Base-by-base conservation (phyloP, 1,140 invertebrate genomes). In the Drosophila sulfurigaster region DNA sequence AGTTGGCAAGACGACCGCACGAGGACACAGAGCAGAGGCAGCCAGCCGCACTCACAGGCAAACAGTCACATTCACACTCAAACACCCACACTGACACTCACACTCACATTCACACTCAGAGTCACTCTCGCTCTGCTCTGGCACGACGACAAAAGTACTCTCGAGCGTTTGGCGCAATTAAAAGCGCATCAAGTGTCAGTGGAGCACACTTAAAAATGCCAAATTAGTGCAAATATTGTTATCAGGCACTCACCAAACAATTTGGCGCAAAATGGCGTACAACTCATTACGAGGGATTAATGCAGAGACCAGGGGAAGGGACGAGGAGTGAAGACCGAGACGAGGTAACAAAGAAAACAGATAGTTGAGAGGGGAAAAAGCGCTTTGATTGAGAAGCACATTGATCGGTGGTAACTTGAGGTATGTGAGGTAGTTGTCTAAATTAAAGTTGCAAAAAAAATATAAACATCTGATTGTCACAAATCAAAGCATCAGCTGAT, bases 151-250 rank as follows among this genome's bases (percentile, higher is more conserved):
- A 75, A 73, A 78, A 87, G 86, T 52, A 90, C 70, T 79, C 85
- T 89, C 81, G 72, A 89, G 86, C 81, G 86, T 87, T 82, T 71
- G 86, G 86, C 79, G 91, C 91, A 92, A 92, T 92, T 92, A 92
- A 91, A 91, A 92, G 91, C 81, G 90, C 91, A 92, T 92, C 91
- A 91, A 92, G 91, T 92, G 91, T 92, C 90, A 85, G 90, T 91
- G 79, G 77, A 91, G 91, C 79, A 91, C 90, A 89, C 88, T 91
- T 91, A 91, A 92, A 92, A 92, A 91, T 91, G 87, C 91, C 91
- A 92, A 92, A 92, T 92, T 92, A 92, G 91, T 92, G 88, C 91
- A 92, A 92, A 92, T 85, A 92, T 92, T 92, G 91, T 92, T 92
- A 92, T 92, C 91, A 92, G 89, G 87, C 91, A 92, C 91, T 91